These are phyloP conservation scores for Noctua pronuba DNA, from an alignment of 2,888 invertebrate species.

Conservation along the genomic window DNA sequence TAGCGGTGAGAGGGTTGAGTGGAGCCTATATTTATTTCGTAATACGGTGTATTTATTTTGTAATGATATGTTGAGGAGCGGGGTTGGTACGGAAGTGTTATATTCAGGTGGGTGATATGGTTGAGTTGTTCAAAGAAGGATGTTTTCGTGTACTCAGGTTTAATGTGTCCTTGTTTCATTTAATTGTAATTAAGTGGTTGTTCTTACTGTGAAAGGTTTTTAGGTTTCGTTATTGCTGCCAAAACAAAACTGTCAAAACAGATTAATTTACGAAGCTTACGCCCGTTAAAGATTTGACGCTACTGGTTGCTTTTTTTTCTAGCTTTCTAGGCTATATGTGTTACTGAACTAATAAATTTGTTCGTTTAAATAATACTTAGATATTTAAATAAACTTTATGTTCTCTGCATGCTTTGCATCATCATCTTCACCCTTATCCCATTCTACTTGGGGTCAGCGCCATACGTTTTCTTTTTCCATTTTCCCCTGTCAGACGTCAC, in stretches of 20 bases:
- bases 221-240: too few species aligned
- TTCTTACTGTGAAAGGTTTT: neutral
- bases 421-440: too few species aligned
- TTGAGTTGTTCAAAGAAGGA: neutral
- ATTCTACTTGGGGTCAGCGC: too few species aligned
- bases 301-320: neutral
- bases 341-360: neutral
- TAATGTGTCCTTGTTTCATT: neutral
- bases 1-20: constrained; percentile 37
- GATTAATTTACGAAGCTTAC: neutral
- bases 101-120: neutral
- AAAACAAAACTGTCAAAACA: neutral
- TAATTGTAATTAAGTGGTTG: neutral
- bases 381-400: neutral
- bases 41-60: constrained; percentile 25
- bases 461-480: too few species aligned
- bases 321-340: neutral
- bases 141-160: neutral
- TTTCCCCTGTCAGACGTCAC: too few species aligned
- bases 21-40: constrained; percentile 18
- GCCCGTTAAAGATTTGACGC: neutral
- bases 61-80: constrained; percentile 9
- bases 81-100: neutral
- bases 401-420: neutral
- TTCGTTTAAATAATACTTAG: neutral